Base-by-base conservation (phyloP, 2,113 vertebrate genomes). In the Salminus brasiliensis region DNA sequence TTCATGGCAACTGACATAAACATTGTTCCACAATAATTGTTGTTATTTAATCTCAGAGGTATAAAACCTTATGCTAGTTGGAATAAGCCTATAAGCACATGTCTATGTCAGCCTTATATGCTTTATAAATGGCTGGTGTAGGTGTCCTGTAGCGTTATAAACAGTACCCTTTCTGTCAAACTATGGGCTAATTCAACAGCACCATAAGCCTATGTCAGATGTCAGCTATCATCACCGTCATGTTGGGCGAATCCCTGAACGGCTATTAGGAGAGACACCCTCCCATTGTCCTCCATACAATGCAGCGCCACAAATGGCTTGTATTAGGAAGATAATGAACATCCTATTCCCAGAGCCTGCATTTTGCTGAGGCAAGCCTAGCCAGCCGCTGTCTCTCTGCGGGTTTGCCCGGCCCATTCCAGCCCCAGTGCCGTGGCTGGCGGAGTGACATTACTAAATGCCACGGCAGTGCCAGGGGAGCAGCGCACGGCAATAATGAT, bases 361-460 rank as follows among this genome's bases (percentile, higher is more conserved):
- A 55, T 84, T 74, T 78, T 78, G 75, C 73, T 76, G 65, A 81
- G 49, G 79, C 82, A 78, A 30, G 74, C 74, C 73, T 57, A 78
- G 63, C 68, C 27, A 34, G 12, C 21, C 70, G 32, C 74, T 74
- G 66, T 71, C 79, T 78, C 79, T 78, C 83, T n/a, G 59, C 2
- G 49, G 75, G 73, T 71, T 84, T 77, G 72, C 67, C 63, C 57
- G 27, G 52, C 55, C 57, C 30, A n/a, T 34, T 72, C 69, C 55
- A 29, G 45, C 74, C 45, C 55, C 34, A 45, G 69, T 66, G 59
- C 55, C 53, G 32, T 74, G 75, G 71, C 66, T 78, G 76, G 71
- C 23, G 27, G 47, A 78, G 71, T 78, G 79, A 81, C 79, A 81
- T 84, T 84, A 72, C 57, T 84, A 84, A 84, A 84, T 81, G 83